Percentiles rank a stretch among this genome's conserved stretches.
These are phyloP conservation scores for Tipula unca DNA, from an alignment of 2,888 invertebrate species.

Conservation along the genomic window DNA sequence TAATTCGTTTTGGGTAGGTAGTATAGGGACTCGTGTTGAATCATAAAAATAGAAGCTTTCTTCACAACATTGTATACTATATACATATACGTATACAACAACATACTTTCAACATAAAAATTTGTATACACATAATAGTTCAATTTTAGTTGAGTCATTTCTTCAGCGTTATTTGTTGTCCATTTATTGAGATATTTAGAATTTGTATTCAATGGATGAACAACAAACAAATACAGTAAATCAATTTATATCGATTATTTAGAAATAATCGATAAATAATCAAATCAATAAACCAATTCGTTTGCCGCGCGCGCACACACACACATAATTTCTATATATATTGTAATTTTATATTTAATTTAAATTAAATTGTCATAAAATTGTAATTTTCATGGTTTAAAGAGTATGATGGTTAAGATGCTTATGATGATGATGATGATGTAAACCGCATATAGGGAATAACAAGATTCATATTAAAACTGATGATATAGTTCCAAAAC, in stretches of 20 bases:
- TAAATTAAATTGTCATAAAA: conserved; percentile 17
- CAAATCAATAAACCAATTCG: neutral
- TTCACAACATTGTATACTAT: no score
- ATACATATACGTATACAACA: no score
- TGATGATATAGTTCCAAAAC: neutral
- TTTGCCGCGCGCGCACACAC: no score
- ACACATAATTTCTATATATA: neutral
- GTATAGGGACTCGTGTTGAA: no score
- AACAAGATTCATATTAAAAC: no score
- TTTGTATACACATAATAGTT: neutral
- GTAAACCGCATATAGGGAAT: neutral
- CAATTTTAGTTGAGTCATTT: neutral
- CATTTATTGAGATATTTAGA: neutral
- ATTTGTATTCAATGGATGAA: neutral
- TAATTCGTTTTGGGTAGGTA: no score
- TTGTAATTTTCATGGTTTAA: conserved; percentile 8
- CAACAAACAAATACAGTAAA: neutral
- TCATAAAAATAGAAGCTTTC: no score
- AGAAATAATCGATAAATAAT: neutral
- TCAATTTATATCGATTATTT: neutral
- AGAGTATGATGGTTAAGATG: neutral
- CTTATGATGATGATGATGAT: neutral
- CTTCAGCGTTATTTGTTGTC: neutral
- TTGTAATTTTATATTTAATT: neutral
- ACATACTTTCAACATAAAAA: no score